Percentiles rank a stretch among this genome's conserved stretches.
These are phyloP conservation scores for Pempheris klunzingeri DNA, from an alignment of 2,797 vertebrate genomes.

Conservation along the genomic window DNA sequence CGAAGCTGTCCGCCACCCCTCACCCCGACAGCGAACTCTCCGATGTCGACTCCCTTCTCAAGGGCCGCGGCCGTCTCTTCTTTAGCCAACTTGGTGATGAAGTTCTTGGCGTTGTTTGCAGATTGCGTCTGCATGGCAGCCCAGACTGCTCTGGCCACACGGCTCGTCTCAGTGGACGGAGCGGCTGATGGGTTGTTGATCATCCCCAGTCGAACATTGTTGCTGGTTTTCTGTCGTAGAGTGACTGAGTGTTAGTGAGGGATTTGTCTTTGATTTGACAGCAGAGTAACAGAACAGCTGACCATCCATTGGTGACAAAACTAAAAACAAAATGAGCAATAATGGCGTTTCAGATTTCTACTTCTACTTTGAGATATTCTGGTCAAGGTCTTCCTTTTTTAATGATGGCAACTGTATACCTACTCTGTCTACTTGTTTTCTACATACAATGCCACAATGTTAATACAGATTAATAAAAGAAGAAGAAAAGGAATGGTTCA, in stretches of 20 bases:
- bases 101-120: conserved; percentile 96
- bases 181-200: conserved; percentile 92
- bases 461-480: not conserved
- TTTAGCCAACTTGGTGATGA: conserved; percentile 97
- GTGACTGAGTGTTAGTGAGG: not conserved
- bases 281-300: not conserved
- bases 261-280: not conserved
- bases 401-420: not conserved
- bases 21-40: conserved; percentile 95
- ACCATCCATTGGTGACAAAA: not conserved
- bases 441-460: not conserved
- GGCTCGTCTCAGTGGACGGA: conserved; percentile 81
- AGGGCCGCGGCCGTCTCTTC: conserved; percentile 90
- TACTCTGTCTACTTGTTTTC: not conserved
- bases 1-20: conserved; percentile 53
- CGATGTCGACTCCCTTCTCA: conserved; percentile 85
- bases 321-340: not conserved
- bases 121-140: conserved; percentile 94
- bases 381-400: not conserved
- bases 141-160: conserved; percentile 92
- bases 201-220: conserved; percentile 93
- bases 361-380: not conserved
- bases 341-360: not conserved
- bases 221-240: conserved; percentile 92
- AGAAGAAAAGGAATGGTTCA: not conserved